Base-by-base conservation (phyloP, 2,113 vertebrate genomes). In the Pygoscelis adeliae region DNA sequence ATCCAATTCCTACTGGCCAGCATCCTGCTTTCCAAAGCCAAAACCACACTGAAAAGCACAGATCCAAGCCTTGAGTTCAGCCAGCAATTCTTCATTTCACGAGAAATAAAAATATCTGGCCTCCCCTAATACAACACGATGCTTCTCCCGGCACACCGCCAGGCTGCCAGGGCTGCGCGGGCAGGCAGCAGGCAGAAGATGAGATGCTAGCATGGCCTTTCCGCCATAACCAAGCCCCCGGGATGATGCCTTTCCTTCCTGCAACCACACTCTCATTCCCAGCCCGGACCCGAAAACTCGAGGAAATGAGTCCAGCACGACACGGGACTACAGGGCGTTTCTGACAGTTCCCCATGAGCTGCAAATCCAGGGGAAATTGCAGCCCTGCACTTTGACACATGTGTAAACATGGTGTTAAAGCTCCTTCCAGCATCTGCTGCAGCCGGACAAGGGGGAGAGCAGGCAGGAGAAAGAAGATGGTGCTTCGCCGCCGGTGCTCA, bases 261-360 rank as follows among this genome's bases (percentile, higher is more conserved):
- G 42, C 2, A 3, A 14, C 11, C 49, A 5, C 0, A 0, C 5
- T 73, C 15, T 18, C 78, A 30, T 56, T 34, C 62, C 58, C 23
- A 40, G 17, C 3, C 58, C 3, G 2, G 30, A 66, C 50, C 44
- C 7, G 4, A 84, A 86, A 70, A 4, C 63, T 65, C 1, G 0
- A 83, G 63, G 34, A 76, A 55, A 34, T 5, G 13, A 80, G 29
- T 36, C 53, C 61, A 26, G 58, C 62, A 15, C 0, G 3, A 16
- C 32, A 8, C 0, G 0, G 36, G 36, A 16, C 38, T 32, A n/a
- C 14, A 15, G 52, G 17, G 32, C 0, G 1, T 38, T 81, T 9
- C 49, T 27, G 55, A 46, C 23, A 25, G 84, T 19, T 87, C 36
- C 50, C 0, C 1, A 36, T 5, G 46, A 85, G 79, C 76, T 42